A percentile compares a stretch with the other conserved stretches of the same genome.
Evolutionary conservation across 2,113 vertebrate species (phyloP).

Genomic region (Cacatua alba): DNA sequence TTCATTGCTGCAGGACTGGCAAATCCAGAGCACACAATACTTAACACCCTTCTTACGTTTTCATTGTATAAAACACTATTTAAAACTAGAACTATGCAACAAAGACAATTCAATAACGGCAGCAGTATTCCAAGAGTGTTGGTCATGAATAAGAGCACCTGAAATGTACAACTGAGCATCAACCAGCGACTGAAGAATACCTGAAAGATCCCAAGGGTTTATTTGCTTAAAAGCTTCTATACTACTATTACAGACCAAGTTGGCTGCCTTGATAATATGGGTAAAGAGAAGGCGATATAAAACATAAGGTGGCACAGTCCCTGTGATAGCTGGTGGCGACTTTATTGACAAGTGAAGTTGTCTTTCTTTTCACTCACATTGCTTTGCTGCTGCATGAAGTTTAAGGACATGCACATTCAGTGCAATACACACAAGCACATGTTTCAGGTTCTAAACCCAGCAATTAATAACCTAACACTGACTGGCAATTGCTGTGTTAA

Average conservation of each 20-base stretch:
- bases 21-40: fast-evolving
- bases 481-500: fast-evolving
- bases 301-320: background rate
- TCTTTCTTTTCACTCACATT: fast-evolving
- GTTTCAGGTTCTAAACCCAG: fast-evolving
- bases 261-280: background rate
- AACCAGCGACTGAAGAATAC: fast-evolving
- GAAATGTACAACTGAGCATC: fast-evolving
- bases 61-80: background rate
- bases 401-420: fast-evolving
- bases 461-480: fast-evolving
- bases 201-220: background rate
- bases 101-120: background rate
- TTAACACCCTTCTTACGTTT: background rate
- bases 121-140: background rate
- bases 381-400: background rate
- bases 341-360: background rate
- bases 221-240: background rate
- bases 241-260: background rate
- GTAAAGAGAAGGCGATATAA: background rate
- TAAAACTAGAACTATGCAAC: background rate
- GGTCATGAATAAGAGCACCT: background rate
- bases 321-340: background rate
- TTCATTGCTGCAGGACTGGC: background rate
- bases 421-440: background rate